Percentiles rank a stretch among this genome's conserved stretches.
These are phyloP conservation scores for Gymnodraco acuticeps DNA, from an alignment of 2,797 vertebrate species.

Conservation along the genomic window DNA sequence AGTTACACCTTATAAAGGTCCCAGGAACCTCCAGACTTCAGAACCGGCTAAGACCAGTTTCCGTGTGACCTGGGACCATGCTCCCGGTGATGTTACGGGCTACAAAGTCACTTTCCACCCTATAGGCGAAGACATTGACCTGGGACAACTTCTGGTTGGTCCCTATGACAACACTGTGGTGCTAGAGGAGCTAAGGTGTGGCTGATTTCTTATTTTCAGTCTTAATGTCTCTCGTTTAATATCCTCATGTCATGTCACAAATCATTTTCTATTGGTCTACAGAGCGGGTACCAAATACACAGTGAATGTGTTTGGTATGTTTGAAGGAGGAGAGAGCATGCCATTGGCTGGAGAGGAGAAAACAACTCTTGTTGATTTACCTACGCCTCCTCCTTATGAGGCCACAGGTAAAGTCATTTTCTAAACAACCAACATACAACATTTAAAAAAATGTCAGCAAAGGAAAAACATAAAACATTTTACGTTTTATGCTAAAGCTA, in stretches of 20 bases:
- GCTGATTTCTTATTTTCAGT: slow-evolving; percentile 1
- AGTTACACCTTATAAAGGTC: slow-evolving; percentile 94
- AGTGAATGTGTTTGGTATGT: slow-evolving; percentile 97
- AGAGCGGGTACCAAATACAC: slow-evolving; percentile 96
- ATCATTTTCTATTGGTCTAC: slow-evolving; percentile 42
- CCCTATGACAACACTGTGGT: slow-evolving; percentile 98
- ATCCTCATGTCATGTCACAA: background rate
- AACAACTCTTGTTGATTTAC: slow-evolving; percentile 93
- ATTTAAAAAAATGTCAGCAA: background rate
- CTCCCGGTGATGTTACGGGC: slow-evolving; percentile 93
- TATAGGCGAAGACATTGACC: slow-evolving; percentile 84
- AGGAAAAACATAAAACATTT: slow-evolving; percentile 4
- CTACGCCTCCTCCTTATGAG: slow-evolving; percentile 71
- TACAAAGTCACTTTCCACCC: slow-evolving; percentile 98
- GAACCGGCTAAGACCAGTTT: slow-evolving; percentile 96
- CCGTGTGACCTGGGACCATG: slow-evolving; percentile 96
- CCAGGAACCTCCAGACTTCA: slow-evolving; percentile 95
- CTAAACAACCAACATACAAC: background rate
- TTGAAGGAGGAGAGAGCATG: slow-evolving; percentile 95
- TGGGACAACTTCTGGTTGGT: slow-evolving; percentile 91
- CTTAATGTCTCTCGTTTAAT: background rate
- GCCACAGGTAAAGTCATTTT: slow-evolving; percentile 73
- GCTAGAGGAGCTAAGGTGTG: slow-evolving; percentile 95
- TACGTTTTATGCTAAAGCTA: slow-evolving; percentile 14
- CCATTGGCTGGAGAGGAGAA: slow-evolving; percentile 96